These are phyloP conservation scores for Sipha maydis DNA, from an alignment of 2,888 invertebrate genomes.

Conservation along the genomic window DNA sequence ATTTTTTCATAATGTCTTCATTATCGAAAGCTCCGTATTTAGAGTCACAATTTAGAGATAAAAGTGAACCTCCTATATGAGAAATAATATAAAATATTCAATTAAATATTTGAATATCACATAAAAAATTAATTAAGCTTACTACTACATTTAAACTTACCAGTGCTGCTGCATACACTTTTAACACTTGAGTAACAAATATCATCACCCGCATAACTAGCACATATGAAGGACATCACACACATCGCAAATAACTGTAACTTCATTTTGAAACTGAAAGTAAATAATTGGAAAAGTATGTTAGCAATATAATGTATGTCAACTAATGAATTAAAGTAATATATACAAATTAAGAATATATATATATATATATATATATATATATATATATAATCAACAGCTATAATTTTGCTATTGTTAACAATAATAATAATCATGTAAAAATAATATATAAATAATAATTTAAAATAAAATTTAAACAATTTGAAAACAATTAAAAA, in stretches of 20 bases:
- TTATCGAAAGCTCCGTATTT: conserved; percentile 72
- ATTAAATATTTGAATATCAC: not conserved
- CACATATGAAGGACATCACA: conserved; percentile 69
- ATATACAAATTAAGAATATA: too few relatives aligned
- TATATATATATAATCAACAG: too few relatives aligned
- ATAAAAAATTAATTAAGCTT: not conserved
- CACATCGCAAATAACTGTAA: conserved; percentile 65
- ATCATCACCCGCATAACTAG: conserved; percentile 66
- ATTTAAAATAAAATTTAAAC: too few relatives aligned
- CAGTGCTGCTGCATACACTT: conserved; percentile 70
- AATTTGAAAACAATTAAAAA: too few relatives aligned
- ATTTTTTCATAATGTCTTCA: conserved; percentile 69
- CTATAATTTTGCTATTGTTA: too few relatives aligned
- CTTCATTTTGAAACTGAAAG: conserved; percentile 52
- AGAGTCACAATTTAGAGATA: conserved; percentile 72
- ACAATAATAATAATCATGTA: too few relatives aligned
- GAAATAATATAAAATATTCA: not conserved
- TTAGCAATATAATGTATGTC: too few relatives aligned
- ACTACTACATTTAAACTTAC: not conserved
- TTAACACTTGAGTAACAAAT: conserved; percentile 74
- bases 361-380: too few relatives aligned
- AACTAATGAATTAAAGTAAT: too few relatives aligned
- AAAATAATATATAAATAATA: too few relatives aligned
- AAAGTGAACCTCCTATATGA: conserved; percentile 36
- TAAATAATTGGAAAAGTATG: not conserved